Evolutionary conservation across 2,113 vertebrate genomes (phyloP).

Genomic region (Ptilorrhoa leucosticta): DNA sequence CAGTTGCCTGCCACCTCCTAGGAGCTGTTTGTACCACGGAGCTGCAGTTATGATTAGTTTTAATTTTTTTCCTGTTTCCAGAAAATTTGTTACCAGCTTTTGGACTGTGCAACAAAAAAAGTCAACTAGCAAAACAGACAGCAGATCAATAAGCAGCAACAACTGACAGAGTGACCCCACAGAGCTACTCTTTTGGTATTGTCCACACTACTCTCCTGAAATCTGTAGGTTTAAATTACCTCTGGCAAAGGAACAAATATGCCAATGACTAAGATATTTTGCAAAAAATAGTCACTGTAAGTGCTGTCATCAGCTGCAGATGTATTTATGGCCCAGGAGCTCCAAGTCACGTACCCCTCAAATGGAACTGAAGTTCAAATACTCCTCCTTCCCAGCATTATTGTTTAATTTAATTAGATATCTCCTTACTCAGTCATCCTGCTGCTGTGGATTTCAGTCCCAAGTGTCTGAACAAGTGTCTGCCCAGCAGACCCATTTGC

Average conservation of each 20-base stretch:
- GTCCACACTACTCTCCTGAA: neutral
- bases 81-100: neutral
- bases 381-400: neutral
- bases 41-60: neutral
- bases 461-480: neutral
- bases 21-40: neutral
- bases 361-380: neutral
- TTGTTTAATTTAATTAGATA: neutral
- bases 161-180: neutral
- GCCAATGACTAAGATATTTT: neutral
- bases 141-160: neutral
- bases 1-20: rapidly evolving
- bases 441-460: neutral
- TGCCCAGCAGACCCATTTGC: neutral
- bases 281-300: neutral
- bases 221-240: neutral
- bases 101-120: neutral
- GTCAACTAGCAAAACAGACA: neutral
- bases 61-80: neutral
- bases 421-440: neutral
- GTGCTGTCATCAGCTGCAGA: neutral
- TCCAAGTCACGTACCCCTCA: neutral
- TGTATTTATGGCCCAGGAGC: neutral
- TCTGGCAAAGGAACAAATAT: neutral
- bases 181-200: neutral